A percentile compares a stretch with the other conserved stretches of the same genome.
These are phyloP conservation scores for Gobio occitaniae DNA, from an alignment of 2,797 vertebrate genomes.

Conservation along the genomic window DNA sequence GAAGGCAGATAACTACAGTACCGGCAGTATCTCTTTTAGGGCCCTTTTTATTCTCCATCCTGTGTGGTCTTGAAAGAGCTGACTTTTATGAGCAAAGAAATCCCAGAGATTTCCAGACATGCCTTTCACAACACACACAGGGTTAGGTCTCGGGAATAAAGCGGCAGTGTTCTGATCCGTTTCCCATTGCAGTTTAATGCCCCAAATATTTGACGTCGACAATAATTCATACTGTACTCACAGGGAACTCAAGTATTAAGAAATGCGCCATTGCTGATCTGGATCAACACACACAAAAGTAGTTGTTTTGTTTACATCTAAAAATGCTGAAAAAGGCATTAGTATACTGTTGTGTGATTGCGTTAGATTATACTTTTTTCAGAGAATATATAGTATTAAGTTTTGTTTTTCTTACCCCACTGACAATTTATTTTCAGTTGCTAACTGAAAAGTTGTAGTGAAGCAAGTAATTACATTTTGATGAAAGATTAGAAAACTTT, in stretches of 20 bases:
- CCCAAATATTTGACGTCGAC: slow-evolving; percentile 12
- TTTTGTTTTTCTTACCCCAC: not conserved
- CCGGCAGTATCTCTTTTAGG: not conserved
- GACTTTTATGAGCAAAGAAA: slow-evolving; percentile 41
- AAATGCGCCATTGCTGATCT: slow-evolving; percentile 21
- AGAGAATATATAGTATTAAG: too few relatives aligned
- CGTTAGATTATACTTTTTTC: not conserved
- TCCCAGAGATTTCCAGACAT: slow-evolving; percentile 26
- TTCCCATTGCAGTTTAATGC: slow-evolving; percentile 42
- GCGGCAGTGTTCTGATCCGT: slow-evolving; percentile 43
- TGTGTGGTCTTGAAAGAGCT: slow-evolving; percentile 22
- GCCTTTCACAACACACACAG: slow-evolving; percentile 21
- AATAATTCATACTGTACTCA: slow-evolving; percentile 35
- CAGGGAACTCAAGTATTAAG: slow-evolving; percentile 33
- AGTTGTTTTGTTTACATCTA: not conserved
- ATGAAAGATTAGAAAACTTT: not conserved
- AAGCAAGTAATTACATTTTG: not conserved
- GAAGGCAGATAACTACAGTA: not conserved
- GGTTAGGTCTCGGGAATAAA: slow-evolving; percentile 40
- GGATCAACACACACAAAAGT: slow-evolving; percentile 10
- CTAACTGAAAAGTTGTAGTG: not conserved
- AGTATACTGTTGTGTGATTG: not conserved
- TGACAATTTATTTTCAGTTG: not conserved
- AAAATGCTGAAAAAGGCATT: not conserved
- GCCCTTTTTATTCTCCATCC: not conserved